These are phyloP conservation scores for Dicycla oo DNA, from an alignment of 2,888 invertebrate genomes.

Conservation along the genomic window DNA sequence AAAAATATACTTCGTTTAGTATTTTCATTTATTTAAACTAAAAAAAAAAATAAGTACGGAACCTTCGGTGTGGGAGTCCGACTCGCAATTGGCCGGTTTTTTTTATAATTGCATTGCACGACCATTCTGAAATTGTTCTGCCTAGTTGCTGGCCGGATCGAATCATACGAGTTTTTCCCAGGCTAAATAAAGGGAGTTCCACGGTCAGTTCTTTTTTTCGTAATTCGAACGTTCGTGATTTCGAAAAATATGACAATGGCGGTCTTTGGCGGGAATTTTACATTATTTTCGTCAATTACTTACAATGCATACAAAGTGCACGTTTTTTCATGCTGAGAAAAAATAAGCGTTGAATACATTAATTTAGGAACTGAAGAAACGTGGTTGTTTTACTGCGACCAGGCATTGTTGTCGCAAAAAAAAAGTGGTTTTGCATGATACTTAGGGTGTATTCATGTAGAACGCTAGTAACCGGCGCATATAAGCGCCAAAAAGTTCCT, in stretches of 20 bases:
- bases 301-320: constrained; percentile 5
- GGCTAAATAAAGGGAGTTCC: constrained; percentile 47
- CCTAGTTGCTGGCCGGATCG: constrained; percentile 42
- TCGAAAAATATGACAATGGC: constrained; percentile 44
- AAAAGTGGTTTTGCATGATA: background rate
- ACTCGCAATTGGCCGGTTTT: constrained; percentile 2
- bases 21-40: too few relatives aligned
- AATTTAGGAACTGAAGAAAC: background rate
- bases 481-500: too few relatives aligned
- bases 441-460: too few relatives aligned
- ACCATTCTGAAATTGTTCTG: constrained; percentile 42
- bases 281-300: constrained; percentile 32
- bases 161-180: constrained; percentile 56
- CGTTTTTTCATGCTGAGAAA: constrained; percentile 23
- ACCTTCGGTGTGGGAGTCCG: background rate
- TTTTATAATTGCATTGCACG: constrained; percentile 59
- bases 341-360: background rate
- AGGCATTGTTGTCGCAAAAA: background rate
- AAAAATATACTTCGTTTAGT: too few relatives aligned
- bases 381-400: background rate
- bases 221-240: constrained; percentile 53
- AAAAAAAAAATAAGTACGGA: too few relatives aligned
- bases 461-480: too few relatives aligned
- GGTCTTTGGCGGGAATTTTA: constrained; percentile 23
- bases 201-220: constrained; percentile 49